These are phyloP conservation scores for Sinhomidia bicolor DNA, from an alignment of 2,888 invertebrate genomes.

Conservation along the genomic window DNA sequence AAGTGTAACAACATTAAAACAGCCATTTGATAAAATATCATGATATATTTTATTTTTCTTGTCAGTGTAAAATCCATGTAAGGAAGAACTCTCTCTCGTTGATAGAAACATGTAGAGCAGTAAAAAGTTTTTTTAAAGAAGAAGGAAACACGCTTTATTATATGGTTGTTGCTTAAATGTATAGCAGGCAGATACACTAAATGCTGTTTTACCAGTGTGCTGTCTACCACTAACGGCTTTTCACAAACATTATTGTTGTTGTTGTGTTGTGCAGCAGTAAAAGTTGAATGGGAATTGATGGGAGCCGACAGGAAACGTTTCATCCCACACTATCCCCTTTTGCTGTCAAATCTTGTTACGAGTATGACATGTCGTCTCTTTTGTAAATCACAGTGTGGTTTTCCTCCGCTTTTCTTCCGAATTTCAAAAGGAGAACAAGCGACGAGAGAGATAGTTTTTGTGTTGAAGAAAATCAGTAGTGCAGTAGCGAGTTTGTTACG, in stretches of 20 bases:
- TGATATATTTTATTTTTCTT: slow-evolving; percentile 19
- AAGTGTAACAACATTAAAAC: slow-evolving; percentile 19
- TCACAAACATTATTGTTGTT: slow-evolving; percentile 40
- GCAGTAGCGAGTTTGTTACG: no score
- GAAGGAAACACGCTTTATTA: no score
- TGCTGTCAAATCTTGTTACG: slow-evolving; percentile 57
- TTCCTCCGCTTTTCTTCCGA: slow-evolving; percentile 25
- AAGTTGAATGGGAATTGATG: slow-evolving; percentile 61
- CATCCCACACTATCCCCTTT: slow-evolving; percentile 64
- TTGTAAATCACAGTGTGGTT: slow-evolving; percentile 47
- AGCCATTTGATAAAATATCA: background rate
- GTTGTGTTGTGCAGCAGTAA: no score
- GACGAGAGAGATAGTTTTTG: background rate
- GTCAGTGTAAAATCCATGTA: background rate
- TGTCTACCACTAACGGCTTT: slow-evolving; percentile 35
- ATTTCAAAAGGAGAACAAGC: background rate
- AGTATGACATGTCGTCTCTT: slow-evolving; percentile 64
- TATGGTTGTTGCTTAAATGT: no score
- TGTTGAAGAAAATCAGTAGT: background rate
- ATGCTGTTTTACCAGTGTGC: no score
- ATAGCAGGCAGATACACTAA: no score
- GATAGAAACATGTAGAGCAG: background rate
- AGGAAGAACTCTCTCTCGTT: background rate
- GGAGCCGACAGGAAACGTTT: slow-evolving; percentile 66
- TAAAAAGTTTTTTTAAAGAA: background rate